A percentile compares a stretch with the other conserved stretches of the same genome.
phyloP scores from a whole-genome alignment of 2,113 vertebrate species.

The Rattus rattus region DNA sequence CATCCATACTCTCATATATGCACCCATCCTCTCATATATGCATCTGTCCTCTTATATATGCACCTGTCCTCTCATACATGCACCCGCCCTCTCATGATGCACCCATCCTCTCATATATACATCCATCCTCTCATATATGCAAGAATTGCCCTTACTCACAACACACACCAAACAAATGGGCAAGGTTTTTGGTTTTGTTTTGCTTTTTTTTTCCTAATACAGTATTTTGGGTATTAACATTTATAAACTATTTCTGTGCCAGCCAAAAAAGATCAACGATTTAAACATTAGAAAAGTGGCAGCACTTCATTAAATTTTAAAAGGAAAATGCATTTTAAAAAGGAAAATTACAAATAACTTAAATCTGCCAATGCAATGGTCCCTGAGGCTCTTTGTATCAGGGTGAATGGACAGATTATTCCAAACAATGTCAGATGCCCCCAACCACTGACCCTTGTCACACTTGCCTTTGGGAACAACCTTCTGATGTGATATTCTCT shows the following conservation, averaged over 20 bases:
- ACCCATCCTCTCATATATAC: no score
- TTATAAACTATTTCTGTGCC: slow-evolving; percentile 57
- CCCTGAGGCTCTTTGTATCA: not conserved
- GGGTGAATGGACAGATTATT: not conserved
- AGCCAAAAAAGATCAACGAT: slow-evolving; percentile 47
- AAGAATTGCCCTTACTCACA: not conserved
- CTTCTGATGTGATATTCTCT: not conserved
- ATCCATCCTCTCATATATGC: not conserved
- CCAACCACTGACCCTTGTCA: not conserved
- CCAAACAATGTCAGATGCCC: slow-evolving; percentile 53
- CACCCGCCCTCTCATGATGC: no score
- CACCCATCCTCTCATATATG: no score
- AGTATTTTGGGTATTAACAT: slow-evolving; percentile 41
- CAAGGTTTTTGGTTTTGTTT: not conserved
- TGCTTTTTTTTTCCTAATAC: not conserved
- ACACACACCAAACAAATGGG: not conserved
- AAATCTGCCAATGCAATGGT: slow-evolving; percentile 45
- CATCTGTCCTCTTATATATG: no score
- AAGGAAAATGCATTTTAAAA: slow-evolving; percentile 47
- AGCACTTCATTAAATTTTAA: slow-evolving; percentile 41
- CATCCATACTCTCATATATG: no score
- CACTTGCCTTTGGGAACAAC: slow-evolving; percentile 9
- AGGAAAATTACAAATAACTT: slow-evolving; percentile 41
- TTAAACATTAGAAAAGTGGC: slow-evolving; percentile 44
- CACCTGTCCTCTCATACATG: no score